These are phyloP conservation scores for Homalodisca vitripennis DNA, from an alignment of 1,140 invertebrate species.

Conservation along the genomic window DNA sequence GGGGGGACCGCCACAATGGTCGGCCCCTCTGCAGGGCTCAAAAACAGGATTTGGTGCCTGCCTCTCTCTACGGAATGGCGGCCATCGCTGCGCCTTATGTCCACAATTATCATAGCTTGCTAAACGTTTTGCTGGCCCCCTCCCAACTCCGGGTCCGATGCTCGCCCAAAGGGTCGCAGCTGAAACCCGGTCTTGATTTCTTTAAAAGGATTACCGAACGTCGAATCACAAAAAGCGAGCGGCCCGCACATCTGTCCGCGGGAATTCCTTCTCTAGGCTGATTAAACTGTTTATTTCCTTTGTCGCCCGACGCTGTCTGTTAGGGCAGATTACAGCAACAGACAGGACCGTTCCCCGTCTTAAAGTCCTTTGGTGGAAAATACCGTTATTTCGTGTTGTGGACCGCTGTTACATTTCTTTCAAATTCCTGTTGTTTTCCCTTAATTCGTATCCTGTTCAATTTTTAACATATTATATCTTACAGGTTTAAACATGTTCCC, in stretches of 20 bases:
- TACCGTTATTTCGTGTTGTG: too few species aligned
- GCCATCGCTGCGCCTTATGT: conserved; percentile 14
- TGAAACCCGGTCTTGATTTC: conserved; percentile 21
- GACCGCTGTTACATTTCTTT: too few species aligned
- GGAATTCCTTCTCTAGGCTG: neutral
- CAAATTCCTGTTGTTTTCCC: too few species aligned
- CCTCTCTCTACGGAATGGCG: conserved; percentile 16
- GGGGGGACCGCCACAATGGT: neutral
- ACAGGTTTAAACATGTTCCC: too few species aligned
- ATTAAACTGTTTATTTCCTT: conserved; percentile 23
- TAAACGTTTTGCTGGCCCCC: conserved; percentile 31
- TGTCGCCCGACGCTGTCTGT: neutral
- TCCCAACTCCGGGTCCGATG: too few species aligned
- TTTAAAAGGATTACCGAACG: conserved; percentile 15
- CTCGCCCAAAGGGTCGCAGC: neutral
- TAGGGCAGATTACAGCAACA: neutral
- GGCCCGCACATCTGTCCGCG: neutral
- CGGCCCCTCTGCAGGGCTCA: conserved; percentile 2
- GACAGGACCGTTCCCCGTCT: too few species aligned
- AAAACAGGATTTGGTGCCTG: conserved; percentile 31
- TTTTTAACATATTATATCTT: too few species aligned
- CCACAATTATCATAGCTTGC: conserved; percentile 35
- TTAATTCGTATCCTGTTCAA: too few species aligned
- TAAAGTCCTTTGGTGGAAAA: too few species aligned
- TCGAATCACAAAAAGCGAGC: neutral